Evolutionary conservation across 2,797 vertebrate species (phyloP), one percentile per base, ranked within the genome.

Genomic region (Percopsis omiscomaycus): DNA sequence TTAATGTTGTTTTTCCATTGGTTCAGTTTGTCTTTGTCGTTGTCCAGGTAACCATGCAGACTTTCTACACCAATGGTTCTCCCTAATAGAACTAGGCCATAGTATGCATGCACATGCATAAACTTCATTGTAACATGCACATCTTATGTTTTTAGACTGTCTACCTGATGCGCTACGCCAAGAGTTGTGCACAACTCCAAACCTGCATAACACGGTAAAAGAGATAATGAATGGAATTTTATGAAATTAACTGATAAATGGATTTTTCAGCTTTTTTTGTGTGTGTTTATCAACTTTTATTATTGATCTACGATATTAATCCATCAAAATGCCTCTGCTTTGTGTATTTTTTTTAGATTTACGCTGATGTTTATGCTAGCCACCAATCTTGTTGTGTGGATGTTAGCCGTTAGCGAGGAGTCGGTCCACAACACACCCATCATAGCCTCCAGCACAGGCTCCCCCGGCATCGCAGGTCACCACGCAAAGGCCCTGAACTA

Each of bases 321-420:
- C 37, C 5, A 9, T 6, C 5, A 5, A 37, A 6, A 9, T 37
- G 30, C 12, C 8, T 3, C 59, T 28, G 2, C 1, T 29, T 10
- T 14, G 11, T 6, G 14, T 68, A 4, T 51, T 61, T 22, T 32
- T 5, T 77, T 55, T 78, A 98, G 97, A 61, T 98, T 94, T 61
- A 96, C 96, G 3, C 79, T 98, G 77, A 96, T 98, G 96, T 85
- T 98, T 49, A 94, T 93, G 0, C 89, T 99, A 66, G 92, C 94
- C 45, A 94, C 96, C 69, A 98, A 99, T 79, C 83, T 98, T 6
- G 92, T 95, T 0, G 74, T 96, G 75, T 99, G 97, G 97, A 96
- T 98, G 93, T 89, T 88, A 0, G 89, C 90, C 0, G 96, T 98
- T 55, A 94, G 95, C 0, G 96, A 98, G 0, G 97, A 99, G 80